phyloP scores from a whole-genome alignment of 2,113 vertebrate genomes.

The Lepus timidus region DNA sequence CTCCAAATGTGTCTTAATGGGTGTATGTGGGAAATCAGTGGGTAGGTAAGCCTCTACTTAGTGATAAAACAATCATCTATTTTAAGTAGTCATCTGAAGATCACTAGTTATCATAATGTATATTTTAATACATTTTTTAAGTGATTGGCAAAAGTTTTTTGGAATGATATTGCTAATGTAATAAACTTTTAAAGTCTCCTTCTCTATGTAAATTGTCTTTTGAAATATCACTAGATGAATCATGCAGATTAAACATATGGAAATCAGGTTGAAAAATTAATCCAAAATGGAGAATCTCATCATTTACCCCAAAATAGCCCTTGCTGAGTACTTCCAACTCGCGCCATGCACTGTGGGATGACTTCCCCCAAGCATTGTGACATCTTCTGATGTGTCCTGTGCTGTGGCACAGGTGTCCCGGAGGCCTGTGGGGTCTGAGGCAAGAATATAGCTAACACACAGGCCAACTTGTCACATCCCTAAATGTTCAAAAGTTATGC shows the following conservation, averaged over 20 bases:
- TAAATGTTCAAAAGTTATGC: background rate
- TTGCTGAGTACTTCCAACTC: background rate
- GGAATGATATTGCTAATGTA: slow-evolving; percentile 15
- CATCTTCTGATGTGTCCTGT: background rate
- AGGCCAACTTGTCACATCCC: background rate
- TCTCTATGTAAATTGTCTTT: slow-evolving; percentile 55
- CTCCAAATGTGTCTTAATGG: background rate
- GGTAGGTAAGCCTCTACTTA: background rate
- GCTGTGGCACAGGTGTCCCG: background rate
- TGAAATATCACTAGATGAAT: slow-evolving; percentile 59
- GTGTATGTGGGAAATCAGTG: background rate
- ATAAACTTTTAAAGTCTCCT: slow-evolving; percentile 28
- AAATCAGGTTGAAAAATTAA: slow-evolving; percentile 68
- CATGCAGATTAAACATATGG: slow-evolving; percentile 59
- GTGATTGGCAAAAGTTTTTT: slow-evolving; percentile 11
- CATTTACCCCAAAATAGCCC: slow-evolving; percentile 39
- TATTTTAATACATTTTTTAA: slow-evolving; percentile 36
- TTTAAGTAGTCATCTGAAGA: slow-evolving; percentile 40
- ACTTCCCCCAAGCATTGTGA: background rate
- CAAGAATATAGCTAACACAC: background rate
- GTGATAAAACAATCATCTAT: background rate
- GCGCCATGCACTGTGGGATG: background rate
- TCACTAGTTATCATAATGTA: background rate
- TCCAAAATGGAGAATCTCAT: slow-evolving; percentile 39
- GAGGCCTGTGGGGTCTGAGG: background rate